Conservation (phyloP, 2,797 vertebrate species). For the Ispidina lecontei region DNA sequence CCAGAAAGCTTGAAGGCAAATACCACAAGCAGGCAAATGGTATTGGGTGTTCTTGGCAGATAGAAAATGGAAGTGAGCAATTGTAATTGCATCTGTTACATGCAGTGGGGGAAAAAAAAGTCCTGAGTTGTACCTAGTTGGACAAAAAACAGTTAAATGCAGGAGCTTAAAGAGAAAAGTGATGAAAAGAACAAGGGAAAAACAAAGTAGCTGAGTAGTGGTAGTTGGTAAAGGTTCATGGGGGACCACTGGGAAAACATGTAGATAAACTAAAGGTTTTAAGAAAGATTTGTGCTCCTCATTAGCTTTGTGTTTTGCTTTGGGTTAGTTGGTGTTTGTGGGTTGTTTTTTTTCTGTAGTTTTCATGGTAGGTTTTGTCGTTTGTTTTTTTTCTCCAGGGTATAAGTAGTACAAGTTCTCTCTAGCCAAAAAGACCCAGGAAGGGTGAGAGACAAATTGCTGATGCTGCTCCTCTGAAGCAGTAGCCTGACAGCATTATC, state of each 20-base stretch:
- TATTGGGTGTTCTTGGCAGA: background rate
- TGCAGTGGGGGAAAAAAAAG: background rate
- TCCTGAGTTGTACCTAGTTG: background rate
- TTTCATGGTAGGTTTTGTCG: background rate
- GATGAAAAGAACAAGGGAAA: background rate
- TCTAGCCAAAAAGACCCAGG: background rate
- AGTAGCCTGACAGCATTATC: background rate
- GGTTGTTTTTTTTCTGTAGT: too few relatives aligned
- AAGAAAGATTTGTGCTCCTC: background rate
- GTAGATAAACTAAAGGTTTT: background rate
- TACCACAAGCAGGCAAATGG: background rate
- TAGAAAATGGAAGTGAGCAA: background rate
- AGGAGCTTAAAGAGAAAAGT: background rate
- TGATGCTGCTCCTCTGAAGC: background rate
- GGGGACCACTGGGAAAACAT: background rate
- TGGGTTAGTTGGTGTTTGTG: too few relatives aligned
- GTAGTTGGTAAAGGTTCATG: background rate
- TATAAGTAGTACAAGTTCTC: background rate
- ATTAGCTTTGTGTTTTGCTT: background rate
- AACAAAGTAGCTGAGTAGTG: background rate
- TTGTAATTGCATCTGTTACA: background rate
- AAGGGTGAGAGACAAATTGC: background rate
- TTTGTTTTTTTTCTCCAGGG: background rate
- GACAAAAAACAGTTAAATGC: background rate
- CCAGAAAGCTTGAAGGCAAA: background rate